Base-by-base conservation (phyloP, 2,797 vertebrate genomes). In the Siniperca obscura region DNA sequence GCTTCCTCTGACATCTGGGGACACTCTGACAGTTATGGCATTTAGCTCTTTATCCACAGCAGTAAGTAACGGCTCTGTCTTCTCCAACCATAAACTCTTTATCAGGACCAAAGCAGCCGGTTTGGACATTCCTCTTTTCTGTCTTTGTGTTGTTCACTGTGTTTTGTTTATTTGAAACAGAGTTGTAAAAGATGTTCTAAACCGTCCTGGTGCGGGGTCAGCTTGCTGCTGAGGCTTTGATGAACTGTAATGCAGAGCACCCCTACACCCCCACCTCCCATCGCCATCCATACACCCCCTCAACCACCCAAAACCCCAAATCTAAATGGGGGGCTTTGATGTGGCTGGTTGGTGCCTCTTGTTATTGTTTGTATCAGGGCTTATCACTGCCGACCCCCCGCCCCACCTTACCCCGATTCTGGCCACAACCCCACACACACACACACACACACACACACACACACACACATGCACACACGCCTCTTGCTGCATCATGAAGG, bases 301-400 rank as follows among this genome's bases (percentile, higher is more conserved):
- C 64, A 74, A 14, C 40, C 67, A 59, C 22, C 67, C 44, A 27
- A 56, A 76, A 71, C 40, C 83, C 64, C 92, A 90, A 91, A 95
- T 96, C 93, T 93, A 93, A 92, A 86, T 85, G 86, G 66, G 44
- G 90, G 82, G 56, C 97, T 97, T 97, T 97, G 96, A 97, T 96
- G 97, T 96, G 57, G 74, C 79, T 91, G 85, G 64, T 83, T 79
- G 86, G 94, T 92, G 93, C 92, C 94, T 93, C 93, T 90, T 95
- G 96, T 95, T 96, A 94, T 95, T 96, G 93, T 96, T 96, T 95
- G 94, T 50, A 64, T 90, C 79, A 48, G 55, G 76, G 90, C 94
- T 97, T 97, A 97, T 97, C 96, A 67, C 86, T 14, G 9, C 48
- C 1, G 53, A 81, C 82, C 75, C 83, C 85, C 77, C n/a, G n/a